A percentile compares a stretch with the other conserved stretches of the same genome.
Evolutionary conservation across 2,888 invertebrate genomes (phyloP).

Genomic region (Drosophila acutilabella): DNA sequence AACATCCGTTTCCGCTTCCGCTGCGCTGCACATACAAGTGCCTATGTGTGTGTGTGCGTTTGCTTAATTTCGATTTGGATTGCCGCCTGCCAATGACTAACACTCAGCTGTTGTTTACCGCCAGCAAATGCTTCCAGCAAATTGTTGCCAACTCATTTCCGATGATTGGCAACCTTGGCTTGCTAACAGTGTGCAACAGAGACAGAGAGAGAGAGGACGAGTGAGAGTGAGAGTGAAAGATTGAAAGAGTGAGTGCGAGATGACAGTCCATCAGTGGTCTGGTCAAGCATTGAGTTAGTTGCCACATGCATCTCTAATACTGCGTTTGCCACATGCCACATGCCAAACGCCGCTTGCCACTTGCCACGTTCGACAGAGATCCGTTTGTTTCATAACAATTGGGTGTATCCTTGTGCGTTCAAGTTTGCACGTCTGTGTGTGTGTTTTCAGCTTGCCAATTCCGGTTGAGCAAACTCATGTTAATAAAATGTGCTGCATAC

Average conservation of each 20-base stretch:
- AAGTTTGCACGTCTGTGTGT: neutral
- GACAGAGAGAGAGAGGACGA: neutral
- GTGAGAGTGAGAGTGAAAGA: neutral
- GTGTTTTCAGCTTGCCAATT: neutral
- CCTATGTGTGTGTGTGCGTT: constrained; percentile 11
- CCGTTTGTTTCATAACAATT: constrained; percentile 18
- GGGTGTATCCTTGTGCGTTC: neutral
- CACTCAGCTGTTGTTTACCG: constrained; percentile 22
- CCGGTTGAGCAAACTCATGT: neutral
- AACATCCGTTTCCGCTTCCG: constrained; percentile 62
- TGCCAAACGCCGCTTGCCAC: constrained; percentile 1
- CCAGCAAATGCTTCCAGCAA: constrained; percentile 37
- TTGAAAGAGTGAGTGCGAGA: constrained; percentile 1
- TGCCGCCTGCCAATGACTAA: constrained; percentile 52
- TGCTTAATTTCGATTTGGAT: constrained; percentile 58
- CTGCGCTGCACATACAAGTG: constrained; percentile 40
- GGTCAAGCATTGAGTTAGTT: constrained; percentile 5
- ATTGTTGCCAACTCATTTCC: constrained; percentile 59
- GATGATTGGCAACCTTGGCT: constrained; percentile 48
- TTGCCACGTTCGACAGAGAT: constrained; percentile 6
- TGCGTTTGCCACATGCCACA: constrained; percentile 9
- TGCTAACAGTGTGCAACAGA: constrained; percentile 4
- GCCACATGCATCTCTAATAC: constrained; percentile 11
- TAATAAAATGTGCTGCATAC: constrained; percentile 3
- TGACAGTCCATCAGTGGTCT: constrained; percentile 23